These are phyloP conservation scores for Psittacula echo DNA, from an alignment of 2,797 vertebrate species.

Conservation along the genomic window DNA sequence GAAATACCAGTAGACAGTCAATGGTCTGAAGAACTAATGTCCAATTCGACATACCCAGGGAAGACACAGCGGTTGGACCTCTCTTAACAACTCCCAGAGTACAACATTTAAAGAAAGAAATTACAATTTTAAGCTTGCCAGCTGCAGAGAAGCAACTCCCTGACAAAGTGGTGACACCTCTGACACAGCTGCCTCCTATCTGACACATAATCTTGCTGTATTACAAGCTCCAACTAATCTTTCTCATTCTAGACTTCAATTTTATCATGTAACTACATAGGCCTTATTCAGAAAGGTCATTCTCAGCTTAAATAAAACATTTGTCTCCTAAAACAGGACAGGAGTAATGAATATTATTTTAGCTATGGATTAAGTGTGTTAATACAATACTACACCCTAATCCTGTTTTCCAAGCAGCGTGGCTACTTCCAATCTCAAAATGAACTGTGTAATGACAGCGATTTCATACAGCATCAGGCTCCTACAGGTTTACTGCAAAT, in stretches of 20 bases:
- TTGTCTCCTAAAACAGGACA: background rate
- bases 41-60: background rate
- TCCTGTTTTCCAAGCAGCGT: conserved; percentile 8
- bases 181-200: background rate
- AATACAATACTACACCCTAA: conserved; percentile 33
- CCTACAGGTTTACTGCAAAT: background rate
- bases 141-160: background rate
- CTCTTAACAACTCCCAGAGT: background rate
- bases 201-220: background rate
- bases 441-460: background rate
- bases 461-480: background rate
- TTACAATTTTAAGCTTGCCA: background rate
- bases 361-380: background rate
- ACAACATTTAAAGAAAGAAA: background rate
- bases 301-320: background rate
- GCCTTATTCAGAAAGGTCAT: background rate
- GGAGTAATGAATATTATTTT: conserved; percentile 12
- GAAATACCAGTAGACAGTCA: background rate
- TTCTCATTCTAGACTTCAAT: background rate
- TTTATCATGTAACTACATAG: background rate
- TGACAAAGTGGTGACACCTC: background rate
- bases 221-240: background rate
- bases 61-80: background rate
- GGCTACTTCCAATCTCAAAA: background rate
- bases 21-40: background rate